Conservation (phyloP, 2,113 vertebrate species). For the Seriola rivoliana region DNA sequence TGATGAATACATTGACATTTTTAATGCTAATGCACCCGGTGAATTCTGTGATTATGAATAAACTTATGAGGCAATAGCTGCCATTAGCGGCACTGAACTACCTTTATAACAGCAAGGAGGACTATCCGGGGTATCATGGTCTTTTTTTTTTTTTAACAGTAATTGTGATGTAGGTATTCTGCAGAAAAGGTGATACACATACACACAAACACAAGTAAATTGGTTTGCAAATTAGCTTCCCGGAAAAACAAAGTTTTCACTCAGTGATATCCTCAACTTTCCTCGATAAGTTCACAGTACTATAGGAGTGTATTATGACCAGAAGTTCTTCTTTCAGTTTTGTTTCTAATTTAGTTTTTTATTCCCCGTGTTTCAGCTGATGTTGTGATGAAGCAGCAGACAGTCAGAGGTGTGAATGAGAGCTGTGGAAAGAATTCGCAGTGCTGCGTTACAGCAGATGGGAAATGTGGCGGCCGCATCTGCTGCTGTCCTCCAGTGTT, state of each 20-base stretch:
- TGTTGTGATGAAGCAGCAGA: not conserved
- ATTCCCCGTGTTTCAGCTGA: not conserved
- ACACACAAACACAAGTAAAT: not conserved
- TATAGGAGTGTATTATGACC: no score
- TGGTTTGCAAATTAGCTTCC: not conserved
- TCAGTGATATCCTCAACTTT: not conserved
- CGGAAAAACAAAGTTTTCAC: not conserved
- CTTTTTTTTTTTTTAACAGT: constrained; percentile 1
- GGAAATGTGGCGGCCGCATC: no score
- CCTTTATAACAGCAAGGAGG: not conserved
- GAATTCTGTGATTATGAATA: constrained; percentile 10
- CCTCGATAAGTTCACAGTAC: no score
- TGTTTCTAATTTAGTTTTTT: not conserved
- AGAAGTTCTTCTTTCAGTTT: not conserved
- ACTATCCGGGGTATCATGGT: not conserved
- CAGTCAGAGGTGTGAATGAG: not conserved
- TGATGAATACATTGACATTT: constrained; percentile 51
- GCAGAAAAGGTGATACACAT: not conserved
- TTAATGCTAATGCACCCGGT: constrained; percentile 39
- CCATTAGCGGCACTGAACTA: constrained; percentile 10
- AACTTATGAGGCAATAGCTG: constrained; percentile 1
- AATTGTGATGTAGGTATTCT: not conserved
- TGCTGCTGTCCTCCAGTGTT: no score
- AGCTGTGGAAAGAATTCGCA: not conserved
- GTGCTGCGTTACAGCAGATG: not conserved